phyloP scores from a whole-genome alignment of 2,113 vertebrate genomes.

The Rutilus rutilus region DNA sequence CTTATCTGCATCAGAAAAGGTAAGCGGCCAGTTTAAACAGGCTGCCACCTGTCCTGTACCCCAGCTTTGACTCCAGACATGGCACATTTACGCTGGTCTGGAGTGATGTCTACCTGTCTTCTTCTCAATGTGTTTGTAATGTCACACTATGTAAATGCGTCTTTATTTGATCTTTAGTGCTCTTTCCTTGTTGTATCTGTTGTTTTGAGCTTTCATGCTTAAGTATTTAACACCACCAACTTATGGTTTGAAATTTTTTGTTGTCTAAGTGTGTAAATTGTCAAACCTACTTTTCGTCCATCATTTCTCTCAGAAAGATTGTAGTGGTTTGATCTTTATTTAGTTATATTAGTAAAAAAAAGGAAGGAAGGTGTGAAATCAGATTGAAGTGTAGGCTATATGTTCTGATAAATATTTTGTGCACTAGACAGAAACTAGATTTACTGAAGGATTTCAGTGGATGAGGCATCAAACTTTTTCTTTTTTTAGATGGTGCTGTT shows the following conservation, averaged over 20 bases:
- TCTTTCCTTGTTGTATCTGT: neutral
- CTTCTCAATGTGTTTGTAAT: neutral
- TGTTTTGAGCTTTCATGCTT: neutral
- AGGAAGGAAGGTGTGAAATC: neutral
- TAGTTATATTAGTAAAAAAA: neutral
- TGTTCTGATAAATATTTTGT: neutral
- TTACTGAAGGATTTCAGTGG: neutral
- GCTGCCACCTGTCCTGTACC: neutral
- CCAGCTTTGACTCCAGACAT: neutral
- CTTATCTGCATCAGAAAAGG: slow-evolving; percentile 98
- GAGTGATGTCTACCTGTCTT: neutral
- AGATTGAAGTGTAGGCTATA: no score
- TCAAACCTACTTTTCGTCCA: neutral
- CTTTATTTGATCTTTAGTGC: slow-evolving; percentile 19
- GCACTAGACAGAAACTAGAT: neutral
- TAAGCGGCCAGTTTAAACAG: slow-evolving; percentile 67
- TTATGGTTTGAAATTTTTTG: neutral
- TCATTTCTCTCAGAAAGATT: neutral
- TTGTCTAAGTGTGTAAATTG: neutral
- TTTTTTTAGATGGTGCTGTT: slow-evolving; percentile 1
- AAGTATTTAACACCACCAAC: neutral
- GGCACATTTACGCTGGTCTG: neutral
- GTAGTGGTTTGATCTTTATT: neutral
- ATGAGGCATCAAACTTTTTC: neutral
- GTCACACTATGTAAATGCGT: neutral